A percentile compares a stretch with the other conserved stretches of the same genome.
phyloP scores from a whole-genome alignment of 2,888 invertebrate genomes.

The Erebia epiphron region DNA sequence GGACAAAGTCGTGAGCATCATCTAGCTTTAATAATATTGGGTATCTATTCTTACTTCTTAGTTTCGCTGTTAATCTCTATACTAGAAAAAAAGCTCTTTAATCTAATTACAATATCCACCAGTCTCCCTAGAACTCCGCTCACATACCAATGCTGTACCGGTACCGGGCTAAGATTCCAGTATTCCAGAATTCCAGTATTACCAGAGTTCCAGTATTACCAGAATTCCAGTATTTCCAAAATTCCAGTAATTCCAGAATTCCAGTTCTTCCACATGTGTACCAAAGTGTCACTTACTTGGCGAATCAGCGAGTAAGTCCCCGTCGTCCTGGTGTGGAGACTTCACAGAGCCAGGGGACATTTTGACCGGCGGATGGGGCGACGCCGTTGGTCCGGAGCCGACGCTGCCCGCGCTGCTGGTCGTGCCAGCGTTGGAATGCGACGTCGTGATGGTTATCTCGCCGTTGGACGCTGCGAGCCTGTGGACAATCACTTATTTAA shows the following conservation, averaged over 20 bases:
- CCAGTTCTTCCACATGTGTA: not conserved
- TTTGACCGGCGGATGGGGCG: slow-evolving; percentile 83
- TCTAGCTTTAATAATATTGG: too few species aligned
- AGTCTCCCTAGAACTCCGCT: too few species aligned
- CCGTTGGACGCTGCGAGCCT: slow-evolving; percentile 90
- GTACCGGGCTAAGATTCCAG: too few species aligned
- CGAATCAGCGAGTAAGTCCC: slow-evolving; percentile 90
- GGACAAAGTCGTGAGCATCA: too few species aligned
- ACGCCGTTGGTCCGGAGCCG: slow-evolving; percentile 72
- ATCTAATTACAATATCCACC: too few species aligned
- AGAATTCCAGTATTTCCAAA: too few species aligned
- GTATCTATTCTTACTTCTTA: too few species aligned
- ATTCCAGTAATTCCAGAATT: not conserved
- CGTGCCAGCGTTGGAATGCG: slow-evolving; percentile 84
- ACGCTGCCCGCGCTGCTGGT: slow-evolving; percentile 74
- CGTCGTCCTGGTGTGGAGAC: slow-evolving; percentile 85
- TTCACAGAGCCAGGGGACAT: slow-evolving; percentile 85
- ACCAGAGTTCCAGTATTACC: too few species aligned
- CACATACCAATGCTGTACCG: too few species aligned
- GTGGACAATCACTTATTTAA: slow-evolving; percentile 32
- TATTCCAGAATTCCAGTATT: too few species aligned
- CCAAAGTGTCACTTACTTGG: slow-evolving; percentile 86
- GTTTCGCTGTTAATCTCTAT: too few species aligned
- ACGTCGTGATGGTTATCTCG: slow-evolving; percentile 92
- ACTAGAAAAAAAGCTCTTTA: too few species aligned